Evolutionary conservation across 2,797 vertebrate species (phyloP).

Genomic region (Hyperoplus lanceolatus): DNA sequence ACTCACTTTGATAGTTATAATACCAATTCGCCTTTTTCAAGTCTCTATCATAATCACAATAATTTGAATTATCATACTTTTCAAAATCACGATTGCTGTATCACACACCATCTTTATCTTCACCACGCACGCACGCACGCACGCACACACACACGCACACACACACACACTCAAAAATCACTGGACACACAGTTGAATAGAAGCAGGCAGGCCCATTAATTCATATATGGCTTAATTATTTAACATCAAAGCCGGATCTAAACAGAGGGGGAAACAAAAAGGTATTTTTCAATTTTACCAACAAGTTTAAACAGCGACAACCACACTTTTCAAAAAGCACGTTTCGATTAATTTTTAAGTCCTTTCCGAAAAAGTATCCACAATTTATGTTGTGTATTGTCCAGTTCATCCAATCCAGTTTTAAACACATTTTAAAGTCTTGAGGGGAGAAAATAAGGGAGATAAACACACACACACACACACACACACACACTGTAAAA

Average conservation of each 20-base stretch:
- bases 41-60: conserved; percentile 41
- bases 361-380: neutral
- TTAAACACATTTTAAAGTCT: conserved; percentile 27
- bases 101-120: conserved; percentile 33
- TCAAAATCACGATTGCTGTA: conserved; percentile 36
- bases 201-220: conserved; percentile 75
- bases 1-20: conserved; percentile 60
- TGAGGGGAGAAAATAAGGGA: neutral
- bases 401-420: neutral
- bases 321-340: conserved; percentile 14
- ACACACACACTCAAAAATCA: conserved; percentile 47
- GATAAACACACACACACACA: too few species aligned
- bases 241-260: conserved; percentile 69
- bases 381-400: neutral
- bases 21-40: conserved; percentile 64
- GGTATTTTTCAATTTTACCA: too few species aligned
- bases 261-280: conserved; percentile 33
- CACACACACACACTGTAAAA: neutral
- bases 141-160: conserved; percentile 27
- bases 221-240: conserved; percentile 79
- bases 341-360: conserved; percentile 7
- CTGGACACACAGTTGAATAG: conserved; percentile 71
- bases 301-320: too few species aligned
- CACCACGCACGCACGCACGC: conserved; percentile 6
- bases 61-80: conserved; percentile 42